Base-by-base conservation (phyloP, 2,797 vertebrate genomes). In the Gouania willdenowi region DNA sequence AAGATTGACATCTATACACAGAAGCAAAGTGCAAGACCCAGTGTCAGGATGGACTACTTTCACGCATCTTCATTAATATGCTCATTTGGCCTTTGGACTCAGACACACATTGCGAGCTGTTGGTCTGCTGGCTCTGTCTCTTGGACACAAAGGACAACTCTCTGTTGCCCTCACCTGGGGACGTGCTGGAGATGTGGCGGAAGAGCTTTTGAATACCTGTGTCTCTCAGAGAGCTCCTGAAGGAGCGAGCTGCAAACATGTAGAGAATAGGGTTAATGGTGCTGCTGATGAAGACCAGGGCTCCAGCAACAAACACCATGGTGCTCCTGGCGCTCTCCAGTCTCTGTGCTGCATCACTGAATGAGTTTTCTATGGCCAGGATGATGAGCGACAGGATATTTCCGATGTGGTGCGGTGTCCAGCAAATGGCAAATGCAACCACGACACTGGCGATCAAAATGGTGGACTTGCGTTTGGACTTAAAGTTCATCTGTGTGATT, bases 251-350 rank as follows among this genome's bases (percentile, higher is more conserved):
- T 0, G 91, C 91, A 34, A 91, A 92, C 58, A 91, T 88, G 3
- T 95, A 94, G 40, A 95, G 88, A 17, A 95, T 60, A 5, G 92
- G 93, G 66, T 95, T 95, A 24, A 88, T 47, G 0, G 88, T 88
- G 77, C 91, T 94, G 66, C 90, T 92, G 56, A 94, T 75, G 61
- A 95, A 94, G 3, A 67, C 86, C 49, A 95, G 67, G 0, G 91
- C 89, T 24, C 90, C 92, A 3, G 91, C 81, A 1, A 94, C 45
- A 12, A 89, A 84, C 4, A 27, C 2, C 68, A 82, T 88, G 26
- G 76, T 80, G 30, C 0, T n/a, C 17, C 72, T 49, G 13, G 62
- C 37, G 0, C 33, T 45, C 9, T 85, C 72, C 59, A 94, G 48
- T 2, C n/a, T 16, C 0, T 21, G 0, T 8, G 79, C 79, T 4